A percentile compares a stretch with the other conserved stretches of the same genome.
These are phyloP conservation scores for Patagioenas fasciata DNA, from an alignment of 2,113 vertebrate genomes.

Conservation along the genomic window DNA sequence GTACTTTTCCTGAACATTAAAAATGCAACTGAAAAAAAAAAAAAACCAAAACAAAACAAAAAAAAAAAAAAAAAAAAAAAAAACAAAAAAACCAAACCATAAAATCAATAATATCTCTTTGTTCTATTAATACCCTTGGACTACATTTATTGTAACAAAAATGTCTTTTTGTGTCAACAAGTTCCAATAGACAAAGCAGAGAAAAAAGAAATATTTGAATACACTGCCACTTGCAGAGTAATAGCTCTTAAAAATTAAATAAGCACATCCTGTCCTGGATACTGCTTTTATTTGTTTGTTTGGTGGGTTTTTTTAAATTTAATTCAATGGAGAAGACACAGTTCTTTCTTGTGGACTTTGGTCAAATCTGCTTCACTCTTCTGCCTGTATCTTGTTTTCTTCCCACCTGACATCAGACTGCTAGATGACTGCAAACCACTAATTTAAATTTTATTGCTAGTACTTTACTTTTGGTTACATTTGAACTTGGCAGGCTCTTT, in stretches of 20 bases:
- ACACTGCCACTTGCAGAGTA: not conserved
- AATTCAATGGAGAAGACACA: not conserved
- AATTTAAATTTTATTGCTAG: not conserved
- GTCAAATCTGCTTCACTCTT: not conserved
- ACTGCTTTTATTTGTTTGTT: not conserved
- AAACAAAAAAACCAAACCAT: not conserved
- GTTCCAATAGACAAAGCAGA: not conserved
- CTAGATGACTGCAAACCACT: not conserved
- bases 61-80: not conserved
- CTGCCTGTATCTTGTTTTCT: not conserved
- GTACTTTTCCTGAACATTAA: not conserved
- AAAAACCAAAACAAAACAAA: not conserved
- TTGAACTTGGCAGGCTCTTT: not conserved
- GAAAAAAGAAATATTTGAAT: not conserved
- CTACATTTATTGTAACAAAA: not conserved
- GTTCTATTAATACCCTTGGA: not conserved
- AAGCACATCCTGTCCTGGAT: not conserved
- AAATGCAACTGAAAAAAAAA: not conserved
- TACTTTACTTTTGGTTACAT: slow-evolving; percentile 17
- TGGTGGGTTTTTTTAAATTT: not conserved
- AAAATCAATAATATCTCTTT: not conserved
- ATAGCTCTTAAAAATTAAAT: not conserved
- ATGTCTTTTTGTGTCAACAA: not conserved
- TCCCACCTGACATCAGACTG: not conserved
- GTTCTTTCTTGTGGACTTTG: not conserved